Conservation (phyloP, 2,888 invertebrate genomes). For the Horisme vitalbata region DNA sequence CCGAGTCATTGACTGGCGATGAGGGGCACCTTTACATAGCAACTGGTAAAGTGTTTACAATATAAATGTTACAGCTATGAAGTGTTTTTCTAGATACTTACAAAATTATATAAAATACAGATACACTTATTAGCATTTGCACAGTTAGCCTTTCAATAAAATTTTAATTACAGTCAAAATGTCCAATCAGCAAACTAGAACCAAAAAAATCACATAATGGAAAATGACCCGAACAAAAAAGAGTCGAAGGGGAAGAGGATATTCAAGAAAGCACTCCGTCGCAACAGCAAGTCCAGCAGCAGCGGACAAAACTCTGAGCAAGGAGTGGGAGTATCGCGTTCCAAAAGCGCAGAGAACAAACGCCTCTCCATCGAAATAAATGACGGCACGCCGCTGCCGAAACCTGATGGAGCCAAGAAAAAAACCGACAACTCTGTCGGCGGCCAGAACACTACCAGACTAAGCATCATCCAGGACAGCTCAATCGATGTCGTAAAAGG, state of each 20-base stretch:
- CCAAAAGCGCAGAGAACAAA: slow-evolving; percentile 66
- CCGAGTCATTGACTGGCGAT: slow-evolving; percentile 55
- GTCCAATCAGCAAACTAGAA: slow-evolving; percentile 44
- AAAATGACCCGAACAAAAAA: slow-evolving; percentile 78
- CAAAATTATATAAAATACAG: neutral
- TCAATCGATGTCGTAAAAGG: slow-evolving; percentile 34
- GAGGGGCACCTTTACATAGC: slow-evolving; percentile 56
- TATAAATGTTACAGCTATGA: slow-evolving; percentile 2
- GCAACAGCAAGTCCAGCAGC: slow-evolving; percentile 66
- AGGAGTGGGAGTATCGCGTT: slow-evolving; percentile 51
- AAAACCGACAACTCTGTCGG: slow-evolving; percentile 36
- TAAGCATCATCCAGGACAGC: slow-evolving; percentile 22
- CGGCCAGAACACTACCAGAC: slow-evolving; percentile 11
- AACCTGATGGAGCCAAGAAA: slow-evolving; percentile 56
- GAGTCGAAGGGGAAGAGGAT: slow-evolving; percentile 76
- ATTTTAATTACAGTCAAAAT: slow-evolving; percentile 63
- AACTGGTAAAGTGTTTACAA: slow-evolving; percentile 50
- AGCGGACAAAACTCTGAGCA: slow-evolving; percentile 58
- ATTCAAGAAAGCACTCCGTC: slow-evolving; percentile 69
- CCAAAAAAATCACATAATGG: slow-evolving; percentile 67
- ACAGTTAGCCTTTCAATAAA: slow-evolving; percentile 1
- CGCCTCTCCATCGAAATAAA: slow-evolving; percentile 51
- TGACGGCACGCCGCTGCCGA: slow-evolving; percentile 57
- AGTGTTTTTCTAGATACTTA: neutral
- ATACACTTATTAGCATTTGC: neutral